Evolutionary conservation across 1,140 invertebrate species (phyloP).

Genomic region (silkworm (Bombyx mori)): ASM3026992v2 NC_085121.1:5237001-5237500

Average conservation of each 20-base stretch:
- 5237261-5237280: no score
- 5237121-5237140: slow-evolving; percentile 4
- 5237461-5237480: slow-evolving; percentile 28
- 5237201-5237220: no score
- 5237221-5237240: no score
- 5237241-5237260: no score
- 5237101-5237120: slow-evolving; percentile 2
- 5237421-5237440: slow-evolving; percentile 20
- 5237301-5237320: no score
- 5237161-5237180: background rate
- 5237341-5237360: no score
- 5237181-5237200: no score
- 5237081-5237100: slow-evolving; percentile 2
- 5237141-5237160: slow-evolving; percentile 6
- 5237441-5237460: slow-evolving; percentile 19
- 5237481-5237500: slow-evolving; percentile 32
- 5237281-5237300: no score
- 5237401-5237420: slow-evolving; percentile 2
- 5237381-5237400: no score
- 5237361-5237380: no score
- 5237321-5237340: no score
- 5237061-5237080: slow-evolving; percentile 4
- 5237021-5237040: slow-evolving; percentile 2
- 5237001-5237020: no score
- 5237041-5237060: slow-evolving; percentile 4